phyloP scores from a whole-genome alignment of 2,797 vertebrate species.

The Xiphophorus birchmanni region DNA sequence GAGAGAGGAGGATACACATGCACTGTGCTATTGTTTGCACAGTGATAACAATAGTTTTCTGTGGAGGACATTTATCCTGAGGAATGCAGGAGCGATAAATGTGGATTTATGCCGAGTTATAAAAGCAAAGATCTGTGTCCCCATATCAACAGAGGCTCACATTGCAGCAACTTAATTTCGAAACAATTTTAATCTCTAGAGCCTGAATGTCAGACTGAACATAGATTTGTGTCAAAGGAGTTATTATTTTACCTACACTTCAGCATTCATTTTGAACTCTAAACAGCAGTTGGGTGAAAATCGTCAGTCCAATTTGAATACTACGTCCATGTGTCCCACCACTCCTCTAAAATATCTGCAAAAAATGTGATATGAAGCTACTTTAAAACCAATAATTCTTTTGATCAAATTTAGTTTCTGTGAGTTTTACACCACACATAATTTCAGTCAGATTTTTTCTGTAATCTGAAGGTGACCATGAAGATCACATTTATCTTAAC shows the following conservation, averaged over 20 bases:
- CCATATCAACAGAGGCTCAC: constrained; percentile 8
- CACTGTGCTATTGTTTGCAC: constrained; percentile 50
- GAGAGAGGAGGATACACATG: constrained; percentile 40
- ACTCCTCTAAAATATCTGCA: background rate
- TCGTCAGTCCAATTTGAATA: background rate
- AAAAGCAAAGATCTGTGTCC: constrained; percentile 19
- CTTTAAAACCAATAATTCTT: background rate
- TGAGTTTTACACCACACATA: background rate
- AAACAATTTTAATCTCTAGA: background rate
- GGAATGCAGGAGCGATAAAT: constrained; percentile 66
- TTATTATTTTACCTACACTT: background rate
- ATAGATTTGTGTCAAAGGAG: background rate
- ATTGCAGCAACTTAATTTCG: constrained; percentile 41
- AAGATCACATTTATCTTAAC: background rate
- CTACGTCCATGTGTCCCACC: background rate
- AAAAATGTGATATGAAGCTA: background rate
- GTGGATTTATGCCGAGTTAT: constrained; percentile 58
- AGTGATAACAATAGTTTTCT: constrained; percentile 58
- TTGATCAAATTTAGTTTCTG: background rate
- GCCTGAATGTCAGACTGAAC: background rate
- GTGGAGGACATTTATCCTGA: constrained; percentile 56
- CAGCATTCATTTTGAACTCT: background rate
- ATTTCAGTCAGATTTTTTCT: background rate
- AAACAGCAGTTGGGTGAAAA: background rate
- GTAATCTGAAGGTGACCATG: background rate